Evolutionary conservation across 2,888 invertebrate species (phyloP), one percentile per base, ranked within the genome.

Genomic region (Lysandra bellargus): DNA sequence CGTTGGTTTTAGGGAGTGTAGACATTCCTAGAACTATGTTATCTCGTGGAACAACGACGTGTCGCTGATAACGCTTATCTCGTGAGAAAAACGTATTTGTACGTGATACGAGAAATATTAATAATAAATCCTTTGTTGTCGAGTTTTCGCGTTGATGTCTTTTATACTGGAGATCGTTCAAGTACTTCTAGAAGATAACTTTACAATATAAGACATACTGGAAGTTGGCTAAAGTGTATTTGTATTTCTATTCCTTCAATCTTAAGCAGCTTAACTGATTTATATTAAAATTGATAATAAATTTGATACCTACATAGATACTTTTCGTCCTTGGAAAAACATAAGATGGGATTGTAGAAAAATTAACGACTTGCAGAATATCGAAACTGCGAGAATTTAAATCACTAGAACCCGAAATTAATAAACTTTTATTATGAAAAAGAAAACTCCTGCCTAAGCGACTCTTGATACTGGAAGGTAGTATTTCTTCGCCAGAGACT

Each of bases 11-110:
- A 84, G 83, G 85, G 87, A 84, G 85, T 85, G 86, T 83, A 80
- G 23, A 49, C 83, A 85, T 86, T 84, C 83, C 82, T 84, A 83
- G 85, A 87, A 85, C 80, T 80, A 78, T 80, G 80, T 83, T 83
- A 83, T 83, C 83, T 82, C 81, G 82, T 81, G 73, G 60, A 79
- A 61, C 61, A 75, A 61, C 78, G 17, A 73, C 44, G 61, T 74
- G 37, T 60, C 74, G 53, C 17, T 33, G 76, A 76, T 76, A 76
- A 76, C 5, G 30, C 78, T 78, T 64, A 69, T 78, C 64, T 78
- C 69, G 78, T 78, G 78, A 69, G 78, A 78, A 78, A 78, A 30
- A 44, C 49, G 64, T 78, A 78, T 40, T 44, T 49, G 76, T 76
- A 69, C 69, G 69, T 69, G 69, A 69, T 69, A 69, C 14, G 69